phyloP scores from a whole-genome alignment of 2,888 invertebrate species.

The Synergus gifuensis region DNA sequence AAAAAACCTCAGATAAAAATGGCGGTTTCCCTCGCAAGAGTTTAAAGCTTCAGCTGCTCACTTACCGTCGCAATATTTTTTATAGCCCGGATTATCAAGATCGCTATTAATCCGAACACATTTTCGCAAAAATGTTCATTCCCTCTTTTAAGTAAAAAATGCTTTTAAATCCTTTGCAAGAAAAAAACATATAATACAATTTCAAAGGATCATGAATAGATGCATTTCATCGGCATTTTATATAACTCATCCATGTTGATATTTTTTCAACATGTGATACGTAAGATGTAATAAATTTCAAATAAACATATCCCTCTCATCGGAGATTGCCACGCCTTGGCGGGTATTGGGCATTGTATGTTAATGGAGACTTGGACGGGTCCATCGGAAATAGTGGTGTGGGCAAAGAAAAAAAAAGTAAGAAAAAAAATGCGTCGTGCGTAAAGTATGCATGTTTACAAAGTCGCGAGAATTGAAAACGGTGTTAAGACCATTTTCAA shows the following conservation, averaged over 20 bases:
- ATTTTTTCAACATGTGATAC: neutral
- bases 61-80: neutral
- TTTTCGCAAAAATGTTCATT: neutral
- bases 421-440: neutral
- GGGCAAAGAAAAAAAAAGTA: conserved; percentile 44
- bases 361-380: conserved; percentile 58
- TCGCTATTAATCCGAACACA: neutral
- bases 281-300: conserved; percentile 30
- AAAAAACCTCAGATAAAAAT: conserved; percentile 14
- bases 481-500: conserved; percentile 2
- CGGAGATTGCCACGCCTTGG: conserved; percentile 32
- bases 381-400: conserved; percentile 55
- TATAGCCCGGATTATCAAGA: conserved; percentile 5
- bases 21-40: conserved; percentile 7
- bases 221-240: neutral
- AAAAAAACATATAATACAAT: neutral
- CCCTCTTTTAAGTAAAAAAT: neutral
- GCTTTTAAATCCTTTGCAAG: neutral
- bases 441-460: conserved; percentile 23
- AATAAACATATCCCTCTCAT: conserved; percentile 34
- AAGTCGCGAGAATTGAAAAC: conserved; percentile 14
- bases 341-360: conserved; percentile 63
- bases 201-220: neutral
- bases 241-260: conserved; percentile 6
- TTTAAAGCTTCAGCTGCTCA: conserved; percentile 11